phyloP scores from a whole-genome alignment of 92 coral and sea anemone species.

The Ricordea florida region DNA sequence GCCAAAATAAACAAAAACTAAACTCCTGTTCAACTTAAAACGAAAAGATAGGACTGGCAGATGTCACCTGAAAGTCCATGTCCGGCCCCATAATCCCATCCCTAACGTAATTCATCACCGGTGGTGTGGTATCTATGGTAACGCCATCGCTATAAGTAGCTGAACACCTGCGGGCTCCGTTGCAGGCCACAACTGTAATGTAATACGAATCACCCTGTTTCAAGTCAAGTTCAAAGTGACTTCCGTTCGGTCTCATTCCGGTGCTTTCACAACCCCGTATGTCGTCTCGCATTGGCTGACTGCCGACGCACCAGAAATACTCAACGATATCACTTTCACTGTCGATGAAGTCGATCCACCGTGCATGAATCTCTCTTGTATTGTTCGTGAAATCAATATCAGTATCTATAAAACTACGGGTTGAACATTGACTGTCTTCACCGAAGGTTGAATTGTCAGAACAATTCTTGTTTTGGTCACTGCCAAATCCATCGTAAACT shows the following conservation, averaged over 20 bases:
- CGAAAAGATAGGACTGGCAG: too few relatives aligned
- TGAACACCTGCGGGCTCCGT: slow-evolving; percentile 91
- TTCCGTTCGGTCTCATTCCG: slow-evolving; percentile 77
- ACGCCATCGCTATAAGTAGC: slow-evolving; percentile 92
- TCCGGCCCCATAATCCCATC: slow-evolving; percentile 98
- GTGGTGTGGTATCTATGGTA: slow-evolving; percentile 90
- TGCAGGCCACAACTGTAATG: slow-evolving; percentile 93
- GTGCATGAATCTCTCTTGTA: slow-evolving; percentile 83
- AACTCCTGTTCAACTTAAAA: too few relatives aligned
- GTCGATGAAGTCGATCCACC: slow-evolving; percentile 95
- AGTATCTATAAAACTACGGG: slow-evolving; percentile 78
- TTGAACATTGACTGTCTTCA: slow-evolving; percentile 89
- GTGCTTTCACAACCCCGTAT: slow-evolving; percentile 86
- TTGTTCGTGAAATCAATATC: slow-evolving; percentile 85
- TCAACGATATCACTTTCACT: slow-evolving; percentile 86
- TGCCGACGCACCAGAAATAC: slow-evolving; percentile 93
- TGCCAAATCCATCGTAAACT: slow-evolving; percentile 80
- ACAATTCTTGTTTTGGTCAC: slow-evolving; percentile 76
- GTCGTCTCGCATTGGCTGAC: slow-evolving; percentile 81
- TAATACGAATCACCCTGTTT: slow-evolving; percentile 78
- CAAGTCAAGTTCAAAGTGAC: slow-evolving; percentile 77
- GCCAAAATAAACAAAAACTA: too few relatives aligned
- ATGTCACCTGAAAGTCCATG: slow-evolving; percentile 94
- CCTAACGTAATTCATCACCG: slow-evolving; percentile 82
- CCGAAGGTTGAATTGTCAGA: slow-evolving; percentile 85